Evolutionary conservation across 2,888 invertebrate genomes (phyloP), one percentile per base, ranked within the genome.

Genomic region (Drosophila peninsularis): DNA sequence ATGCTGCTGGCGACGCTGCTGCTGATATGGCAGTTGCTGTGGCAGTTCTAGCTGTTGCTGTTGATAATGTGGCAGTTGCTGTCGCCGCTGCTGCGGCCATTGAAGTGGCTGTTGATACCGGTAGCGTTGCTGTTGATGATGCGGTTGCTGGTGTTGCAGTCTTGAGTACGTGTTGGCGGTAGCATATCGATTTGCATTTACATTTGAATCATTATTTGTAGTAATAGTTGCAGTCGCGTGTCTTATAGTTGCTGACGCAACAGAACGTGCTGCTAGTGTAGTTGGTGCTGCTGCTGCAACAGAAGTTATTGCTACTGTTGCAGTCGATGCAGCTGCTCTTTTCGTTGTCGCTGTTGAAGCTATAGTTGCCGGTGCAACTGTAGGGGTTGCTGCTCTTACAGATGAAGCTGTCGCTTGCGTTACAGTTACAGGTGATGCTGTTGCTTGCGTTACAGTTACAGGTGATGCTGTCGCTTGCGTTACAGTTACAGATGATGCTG

Each of bases 211-310:
- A 14, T 10, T 19, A 10, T 9, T 19, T 32, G 14, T 37, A 24
- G 36, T 21, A 54, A 52, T 24, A 62, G 62, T 39, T 65, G 45
- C 21, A 61, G 39, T 34, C 27, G 27, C 62, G 10, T 37, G 32
- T 34, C 34, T 62, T 17, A 17, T 17, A 10, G 11, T 30, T 11
- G 17, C 17, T 47, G 27, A 2, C 1, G 39, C 17, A 30, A 37
- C 32, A 11, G 30, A 47, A 47, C 17, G 30, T n/a, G 21, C 9
- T 17, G 39, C 13, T 14, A 9, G 19, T 37, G 37, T 53, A 24
- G 36, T 1, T 36, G n/a, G 2, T 36, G 37, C n/a, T 37, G n/a
- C n/a, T n/a, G 27, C 27, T 10, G 10, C n/a, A 27, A 3, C 1
- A n/a, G 44, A 4, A 14, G 10, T 27, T n/a, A 27, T n/a, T 30